Evolutionary conservation across 2,797 vertebrate species (phyloP), one percentile per base, ranked within the genome.

Genomic region (Lepilemur septentrionalis): DNA sequence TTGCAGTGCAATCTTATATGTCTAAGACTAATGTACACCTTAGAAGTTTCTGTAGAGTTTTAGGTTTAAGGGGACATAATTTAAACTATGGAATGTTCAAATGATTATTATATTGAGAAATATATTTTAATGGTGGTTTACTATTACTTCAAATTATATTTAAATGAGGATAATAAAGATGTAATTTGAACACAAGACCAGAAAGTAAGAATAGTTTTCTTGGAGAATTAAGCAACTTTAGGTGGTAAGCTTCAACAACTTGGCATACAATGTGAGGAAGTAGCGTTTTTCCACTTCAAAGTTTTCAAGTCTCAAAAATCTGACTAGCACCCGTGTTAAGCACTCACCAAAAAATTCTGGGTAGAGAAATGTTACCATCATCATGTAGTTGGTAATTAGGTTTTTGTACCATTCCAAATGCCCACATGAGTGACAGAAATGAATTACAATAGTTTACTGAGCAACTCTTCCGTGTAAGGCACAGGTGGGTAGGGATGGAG

Each of bases 141-240:
- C 72, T 72, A 30, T 84, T 79, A 73, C 25, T 76, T 80, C 63
- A 65, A 35, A 22, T 75, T 69, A 55, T 20, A 86, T 52, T 91
- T 59, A 83, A 79, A 10, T 80, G 32, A 69, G 38, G n/a, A 55
- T 72, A 89, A 72, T n/a, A 28, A 80, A 69, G n/a, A 80, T 20
- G 61, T 13, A 4, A 48, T 78, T 90, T 95, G 48, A 72, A 85
- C 67, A 88, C 25, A 50, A 96, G 90, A 91, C 17, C 28, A 86
- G 76, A 65, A 76, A 78, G 85, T 57, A 22, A 17, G 65, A 92
- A 55, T 55, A 48, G 14, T 52, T 38, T 89, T 92, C 63, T 81
- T 50, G 23, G 61, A 87, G 57, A 78, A 90, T 67, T 22, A 82
- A 83, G 46, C 20, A 43, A 46, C 46, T 5, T 46, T 30, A 73